A percentile compares a stretch with the other conserved stretches of the same genome.
These are phyloP conservation scores for Dasysyrphus tricinctus DNA, from an alignment of 2,888 invertebrate species.

Conservation along the genomic window DNA sequence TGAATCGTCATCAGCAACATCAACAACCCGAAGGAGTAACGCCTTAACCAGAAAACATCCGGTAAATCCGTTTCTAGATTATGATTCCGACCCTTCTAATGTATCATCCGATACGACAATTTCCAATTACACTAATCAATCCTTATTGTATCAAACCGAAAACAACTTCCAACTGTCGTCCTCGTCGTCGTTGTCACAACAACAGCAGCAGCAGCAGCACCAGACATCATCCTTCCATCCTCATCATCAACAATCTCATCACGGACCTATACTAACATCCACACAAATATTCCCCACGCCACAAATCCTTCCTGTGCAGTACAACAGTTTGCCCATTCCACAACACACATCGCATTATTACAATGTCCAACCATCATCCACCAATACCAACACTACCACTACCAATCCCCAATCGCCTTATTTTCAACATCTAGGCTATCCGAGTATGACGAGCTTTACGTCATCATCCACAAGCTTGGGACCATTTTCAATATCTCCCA, in stretches of 20 bases:
- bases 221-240: constrained; percentile 8
- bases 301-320: constrained; percentile 83
- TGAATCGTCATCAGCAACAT: constrained; percentile 43
- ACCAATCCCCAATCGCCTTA: constrained; percentile 47
- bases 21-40: constrained; percentile 57
- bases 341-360: constrained; percentile 79
- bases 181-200: constrained; percentile 1
- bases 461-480: constrained; percentile 61
- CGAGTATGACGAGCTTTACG: constrained; percentile 58
- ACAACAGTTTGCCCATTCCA: constrained; percentile 82
- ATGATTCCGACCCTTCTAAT: constrained; percentile 73
- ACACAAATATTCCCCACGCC: constrained; percentile 83
- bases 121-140: constrained; percentile 73
- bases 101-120: constrained; percentile 72
- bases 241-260: constrained; percentile 38
- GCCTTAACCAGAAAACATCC: constrained; percentile 77
- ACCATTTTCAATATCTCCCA: constrained; percentile 74
- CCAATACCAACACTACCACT: constrained; percentile 42
- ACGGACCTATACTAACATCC: constrained; percentile 78
- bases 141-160: constrained; percentile 64
- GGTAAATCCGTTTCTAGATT: constrained; percentile 83
- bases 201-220: constrained; percentile 73
- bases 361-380: constrained; percentile 71
- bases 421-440: constrained; percentile 65
- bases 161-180: constrained; percentile 65